phyloP scores from a whole-genome alignment of 2,888 invertebrate species.

The Drosophila differens region DNA sequence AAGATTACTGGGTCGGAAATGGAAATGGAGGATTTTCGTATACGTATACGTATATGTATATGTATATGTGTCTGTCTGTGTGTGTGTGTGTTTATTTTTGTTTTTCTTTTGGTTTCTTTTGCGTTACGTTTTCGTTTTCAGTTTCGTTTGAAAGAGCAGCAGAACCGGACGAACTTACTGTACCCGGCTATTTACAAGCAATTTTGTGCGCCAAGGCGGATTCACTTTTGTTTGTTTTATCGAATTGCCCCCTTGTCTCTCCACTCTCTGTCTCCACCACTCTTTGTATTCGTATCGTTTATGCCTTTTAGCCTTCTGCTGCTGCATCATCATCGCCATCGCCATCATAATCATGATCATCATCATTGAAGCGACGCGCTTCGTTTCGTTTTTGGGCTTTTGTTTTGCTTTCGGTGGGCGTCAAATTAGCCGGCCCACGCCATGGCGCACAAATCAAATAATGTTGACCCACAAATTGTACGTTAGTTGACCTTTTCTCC shows the following conservation, averaged over 20 bases:
- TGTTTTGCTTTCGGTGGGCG: constrained; percentile 64
- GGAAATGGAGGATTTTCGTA: constrained; percentile 71
- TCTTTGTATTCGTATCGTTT: constrained; percentile 8
- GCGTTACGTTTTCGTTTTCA: constrained; percentile 63
- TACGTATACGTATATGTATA: constrained; percentile 16
- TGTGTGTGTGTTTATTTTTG: constrained; percentile 14
- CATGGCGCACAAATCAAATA: constrained; percentile 76
- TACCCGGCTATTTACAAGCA: constrained; percentile 61
- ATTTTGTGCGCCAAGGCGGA: constrained; percentile 72
- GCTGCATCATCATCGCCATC: background rate
- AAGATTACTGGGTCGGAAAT: constrained; percentile 86
- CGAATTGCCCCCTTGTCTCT: constrained; percentile 1
- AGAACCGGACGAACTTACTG: constrained; percentile 56
- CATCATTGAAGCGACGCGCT: constrained; percentile 35
- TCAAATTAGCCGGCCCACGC: constrained; percentile 76
- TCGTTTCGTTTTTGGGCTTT: constrained; percentile 45
- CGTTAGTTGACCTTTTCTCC: constrained; percentile 74
- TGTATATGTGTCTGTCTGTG: background rate
- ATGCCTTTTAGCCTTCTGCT: constrained; percentile 25
- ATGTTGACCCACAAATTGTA: constrained; percentile 79
- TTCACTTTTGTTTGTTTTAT: constrained; percentile 77
- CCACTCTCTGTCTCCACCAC: background rate
- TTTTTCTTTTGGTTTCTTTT: constrained; percentile 17
- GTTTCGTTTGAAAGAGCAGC: constrained; percentile 78
- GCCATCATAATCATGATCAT: constrained; percentile 2